phyloP scores from a whole-genome alignment of 2,888 invertebrate species.

The Spodoptera littoralis region DNA sequence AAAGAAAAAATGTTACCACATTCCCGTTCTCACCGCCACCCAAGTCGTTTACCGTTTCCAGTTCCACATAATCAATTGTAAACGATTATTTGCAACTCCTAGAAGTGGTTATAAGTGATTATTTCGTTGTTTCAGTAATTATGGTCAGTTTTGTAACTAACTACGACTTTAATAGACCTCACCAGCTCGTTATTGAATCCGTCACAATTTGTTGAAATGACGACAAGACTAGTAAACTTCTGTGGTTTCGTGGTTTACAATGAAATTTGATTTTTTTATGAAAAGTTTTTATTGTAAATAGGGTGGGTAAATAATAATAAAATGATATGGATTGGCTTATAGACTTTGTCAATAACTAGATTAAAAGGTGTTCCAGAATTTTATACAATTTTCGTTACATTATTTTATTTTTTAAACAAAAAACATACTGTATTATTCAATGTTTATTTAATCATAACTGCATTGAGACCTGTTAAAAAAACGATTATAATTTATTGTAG shows the following conservation, averaged over 20 bases:
- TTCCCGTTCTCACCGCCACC: conserved; percentile 32
- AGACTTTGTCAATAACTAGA: too few species aligned
- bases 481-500: too few species aligned
- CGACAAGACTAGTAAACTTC: conserved; percentile 13
- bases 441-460: too few species aligned
- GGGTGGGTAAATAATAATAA: too few species aligned
- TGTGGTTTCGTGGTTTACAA: conserved; percentile 9
- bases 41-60: conserved; percentile 25
- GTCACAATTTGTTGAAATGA: conserved; percentile 17
- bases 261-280: conserved; percentile 16
- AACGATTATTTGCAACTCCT: conserved; percentile 37
- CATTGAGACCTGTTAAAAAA: too few species aligned
- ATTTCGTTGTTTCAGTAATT: conserved; percentile 24
- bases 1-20: conserved; percentile 13
- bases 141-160: conserved; percentile 20
- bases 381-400: too few species aligned
- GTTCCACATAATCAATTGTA: conserved; percentile 27
- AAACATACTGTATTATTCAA: too few species aligned
- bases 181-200: conserved; percentile 9
- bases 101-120: conserved; percentile 27
- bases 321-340: too few species aligned
- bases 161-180: conserved; percentile 9
- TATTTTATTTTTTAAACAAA: too few species aligned
- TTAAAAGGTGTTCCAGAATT: too few species aligned
- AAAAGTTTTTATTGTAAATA: too few species aligned